Percentiles rank a stretch among this genome's conserved stretches.
Conservation (phyloP, 2,113 vertebrate genomes). For the Synchiropus splendidus region DNA sequence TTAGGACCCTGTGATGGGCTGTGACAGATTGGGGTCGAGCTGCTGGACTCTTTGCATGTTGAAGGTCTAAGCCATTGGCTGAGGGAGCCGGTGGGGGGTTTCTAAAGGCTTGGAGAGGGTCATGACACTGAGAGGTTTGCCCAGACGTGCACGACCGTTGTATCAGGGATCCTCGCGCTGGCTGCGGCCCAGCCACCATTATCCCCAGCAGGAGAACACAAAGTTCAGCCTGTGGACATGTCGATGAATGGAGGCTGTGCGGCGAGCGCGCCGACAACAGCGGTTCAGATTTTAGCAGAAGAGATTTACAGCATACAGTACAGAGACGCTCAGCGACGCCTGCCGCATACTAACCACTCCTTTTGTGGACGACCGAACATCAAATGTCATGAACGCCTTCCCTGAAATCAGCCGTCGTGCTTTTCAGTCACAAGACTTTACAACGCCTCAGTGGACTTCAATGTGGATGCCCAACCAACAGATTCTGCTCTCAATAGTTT, state of each 20-base stretch:
- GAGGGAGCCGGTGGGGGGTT: constrained; percentile 39
- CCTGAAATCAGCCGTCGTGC: constrained; percentile 36
- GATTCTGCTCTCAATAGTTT: constrained; percentile 50
- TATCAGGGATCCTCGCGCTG: constrained; percentile 38
- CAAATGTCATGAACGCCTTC: constrained; percentile 45
- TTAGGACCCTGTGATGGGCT: constrained; percentile 45
- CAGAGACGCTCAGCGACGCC: constrained; percentile 23
- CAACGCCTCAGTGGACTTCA: constrained; percentile 56
- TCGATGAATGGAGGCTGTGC: constrained; percentile 24
- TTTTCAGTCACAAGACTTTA: constrained; percentile 47
- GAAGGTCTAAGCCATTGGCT: constrained; percentile 26
- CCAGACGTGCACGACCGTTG: constrained; percentile 22
- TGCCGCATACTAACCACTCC: constrained; percentile 50
- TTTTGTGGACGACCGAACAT: constrained; percentile 53
- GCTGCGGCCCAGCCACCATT: constrained; percentile 32
- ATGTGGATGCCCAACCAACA: constrained; percentile 42
- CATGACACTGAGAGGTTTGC: constrained; percentile 42
- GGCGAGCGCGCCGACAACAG: constrained; percentile 18
- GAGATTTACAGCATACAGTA: constrained; percentile 47
- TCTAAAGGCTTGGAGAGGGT: constrained; percentile 58
- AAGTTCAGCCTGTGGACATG: constrained; percentile 27
- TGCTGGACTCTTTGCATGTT: constrained; percentile 35
- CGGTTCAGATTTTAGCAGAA: constrained; percentile 42
- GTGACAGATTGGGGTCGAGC: constrained; percentile 62
- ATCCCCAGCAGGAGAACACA: constrained; percentile 29